phyloP scores from a whole-genome alignment of 2,888 invertebrate genomes.

The Apodemia zela region DNA sequence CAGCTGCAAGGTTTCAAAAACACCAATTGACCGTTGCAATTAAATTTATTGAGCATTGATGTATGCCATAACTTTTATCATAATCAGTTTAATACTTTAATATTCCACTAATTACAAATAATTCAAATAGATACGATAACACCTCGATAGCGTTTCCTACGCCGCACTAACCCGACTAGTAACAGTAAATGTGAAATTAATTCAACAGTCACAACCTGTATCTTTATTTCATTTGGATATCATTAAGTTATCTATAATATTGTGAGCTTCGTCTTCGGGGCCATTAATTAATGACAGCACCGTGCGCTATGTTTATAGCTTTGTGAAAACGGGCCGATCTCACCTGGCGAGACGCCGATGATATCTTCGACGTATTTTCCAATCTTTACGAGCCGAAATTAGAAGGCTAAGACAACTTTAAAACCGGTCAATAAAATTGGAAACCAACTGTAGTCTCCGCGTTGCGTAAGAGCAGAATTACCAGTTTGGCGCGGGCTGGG shows the following conservation, averaged over 20 bases:
- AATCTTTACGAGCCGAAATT: conserved; percentile 79
- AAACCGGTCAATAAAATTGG: conserved; percentile 81
- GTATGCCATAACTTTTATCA: no score
- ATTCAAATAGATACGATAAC: background rate
- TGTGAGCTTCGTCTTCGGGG: conserved; percentile 28
- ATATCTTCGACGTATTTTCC: conserved; percentile 67
- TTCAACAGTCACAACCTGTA: conserved; percentile 7
- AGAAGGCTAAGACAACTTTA: conserved; percentile 76
- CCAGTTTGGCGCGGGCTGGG: conserved; percentile 61
- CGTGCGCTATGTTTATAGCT: conserved; percentile 36
- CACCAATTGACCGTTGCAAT: no score
- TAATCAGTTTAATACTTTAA: no score
- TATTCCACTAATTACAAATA: no score
- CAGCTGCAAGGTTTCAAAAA: no score
- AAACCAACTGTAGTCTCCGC: conserved; percentile 73
- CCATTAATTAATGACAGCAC: conserved; percentile 37
- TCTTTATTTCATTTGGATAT: conserved; percentile 14
- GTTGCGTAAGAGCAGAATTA: conserved; percentile 74
- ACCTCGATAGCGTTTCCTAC: background rate
- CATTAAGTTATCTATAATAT: conserved; percentile 25
- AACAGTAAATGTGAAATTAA: conserved; percentile 19
- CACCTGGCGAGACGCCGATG: conserved; percentile 42
- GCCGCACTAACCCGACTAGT: background rate
- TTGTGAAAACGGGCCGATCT: conserved; percentile 40
- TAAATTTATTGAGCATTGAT: no score